These are phyloP conservation scores for Pterobdella sp. DNA, from an alignment of 2,888 invertebrate genomes.

Conservation along the genomic window DNA sequence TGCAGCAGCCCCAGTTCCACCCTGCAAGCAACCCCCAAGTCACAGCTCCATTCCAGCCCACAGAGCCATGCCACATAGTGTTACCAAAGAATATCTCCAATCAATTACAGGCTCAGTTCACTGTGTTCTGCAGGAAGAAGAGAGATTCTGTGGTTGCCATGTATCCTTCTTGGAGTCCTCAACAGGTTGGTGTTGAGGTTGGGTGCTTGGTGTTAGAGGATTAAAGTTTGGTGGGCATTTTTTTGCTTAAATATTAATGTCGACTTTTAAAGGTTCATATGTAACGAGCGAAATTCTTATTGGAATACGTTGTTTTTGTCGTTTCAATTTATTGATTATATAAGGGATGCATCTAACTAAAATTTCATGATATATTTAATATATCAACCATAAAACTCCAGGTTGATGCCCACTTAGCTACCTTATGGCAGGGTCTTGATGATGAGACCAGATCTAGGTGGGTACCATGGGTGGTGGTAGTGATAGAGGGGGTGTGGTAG, in stretches of 20 bases:
- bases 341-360: no score
- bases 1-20: background rate
- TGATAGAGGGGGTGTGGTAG: background rate
- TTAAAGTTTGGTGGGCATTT: no score
- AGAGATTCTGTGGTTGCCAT: conserved; percentile 43
- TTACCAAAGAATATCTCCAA: conserved; percentile 33
- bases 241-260: no score
- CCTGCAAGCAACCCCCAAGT: background rate
- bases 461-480: background rate
- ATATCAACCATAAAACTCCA: conserved; percentile 31
- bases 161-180: conserved; percentile 45
- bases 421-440: conserved; percentile 36
- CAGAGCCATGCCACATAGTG: conserved; percentile 29
- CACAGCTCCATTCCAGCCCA: background rate
- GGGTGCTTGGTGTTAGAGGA: no score
- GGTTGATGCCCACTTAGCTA: conserved; percentile 36
- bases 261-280: no score
- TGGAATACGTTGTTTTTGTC: no score
- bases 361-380: no score
- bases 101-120: conserved; percentile 40
- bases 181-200: background rate
- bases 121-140: conserved; percentile 46
- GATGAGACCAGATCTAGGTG: conserved; percentile 33
- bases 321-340: no score
- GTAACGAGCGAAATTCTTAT: no score